Evolutionary conservation across 2,113 vertebrate genomes (phyloP).

Genomic region (Axis porcinus): DNA sequence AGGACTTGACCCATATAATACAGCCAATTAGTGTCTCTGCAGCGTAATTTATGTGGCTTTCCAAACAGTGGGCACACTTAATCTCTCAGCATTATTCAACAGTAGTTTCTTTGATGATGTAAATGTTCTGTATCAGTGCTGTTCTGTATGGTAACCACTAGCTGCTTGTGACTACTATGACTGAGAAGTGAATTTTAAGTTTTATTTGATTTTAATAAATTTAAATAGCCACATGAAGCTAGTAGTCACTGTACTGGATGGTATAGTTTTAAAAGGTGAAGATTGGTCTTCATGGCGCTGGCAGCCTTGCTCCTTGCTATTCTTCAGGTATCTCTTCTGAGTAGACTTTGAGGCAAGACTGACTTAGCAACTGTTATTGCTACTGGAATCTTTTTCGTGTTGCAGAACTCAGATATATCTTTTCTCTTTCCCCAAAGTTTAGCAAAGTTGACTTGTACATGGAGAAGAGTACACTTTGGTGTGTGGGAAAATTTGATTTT

Average conservation of each 20-base stretch:
- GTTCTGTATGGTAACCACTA: not conserved
- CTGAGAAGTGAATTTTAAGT: not conserved
- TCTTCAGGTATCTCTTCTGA: not conserved
- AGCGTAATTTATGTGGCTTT: not conserved
- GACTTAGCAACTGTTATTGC: not conserved
- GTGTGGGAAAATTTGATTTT: not conserved
- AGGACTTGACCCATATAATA: not conserved
- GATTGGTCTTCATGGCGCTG: not conserved
- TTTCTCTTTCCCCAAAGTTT: not conserved
- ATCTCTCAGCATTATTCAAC: not conserved
- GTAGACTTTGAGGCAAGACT: not conserved
- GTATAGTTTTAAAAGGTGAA: not conserved
- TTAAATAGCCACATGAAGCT: not conserved
- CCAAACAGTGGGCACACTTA: not conserved
- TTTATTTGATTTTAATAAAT: conserved; percentile 12
- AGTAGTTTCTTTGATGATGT: not conserved
- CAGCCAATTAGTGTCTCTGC: not conserved
- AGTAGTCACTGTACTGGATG: not conserved
- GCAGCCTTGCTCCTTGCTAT: not conserved
- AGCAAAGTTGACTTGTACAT: not conserved
- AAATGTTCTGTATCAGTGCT: not conserved
- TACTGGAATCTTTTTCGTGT: not conserved
- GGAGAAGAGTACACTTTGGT: not conserved
- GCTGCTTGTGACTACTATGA: not conserved
- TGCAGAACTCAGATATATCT: not conserved